Evolutionary conservation across 2,888 invertebrate genomes (phyloP).

Genomic region (Smittia sp.): DNA sequence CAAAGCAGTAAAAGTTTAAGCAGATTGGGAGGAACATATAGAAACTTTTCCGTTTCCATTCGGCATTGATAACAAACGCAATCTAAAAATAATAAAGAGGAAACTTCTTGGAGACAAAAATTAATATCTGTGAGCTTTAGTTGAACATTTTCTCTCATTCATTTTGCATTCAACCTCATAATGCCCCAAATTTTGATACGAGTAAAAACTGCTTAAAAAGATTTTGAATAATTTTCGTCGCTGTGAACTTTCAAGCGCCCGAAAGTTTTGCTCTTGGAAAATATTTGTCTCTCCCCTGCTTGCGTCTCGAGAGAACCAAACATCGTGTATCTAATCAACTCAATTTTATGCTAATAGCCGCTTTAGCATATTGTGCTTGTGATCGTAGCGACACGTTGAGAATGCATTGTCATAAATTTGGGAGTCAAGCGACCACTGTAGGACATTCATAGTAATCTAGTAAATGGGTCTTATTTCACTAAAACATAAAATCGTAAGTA

Average conservation of each 20-base stretch:
- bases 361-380: neutral
- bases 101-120: neutral
- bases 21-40: neutral
- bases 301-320: too few relatives aligned
- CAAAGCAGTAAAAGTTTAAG: neutral
- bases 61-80: constrained; percentile 2
- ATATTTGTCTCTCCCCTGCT: too few relatives aligned
- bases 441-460: neutral
- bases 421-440: neutral
- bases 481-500: constrained; percentile 34
- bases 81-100: neutral
- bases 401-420: neutral
- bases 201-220: neutral
- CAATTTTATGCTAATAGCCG: too few relatives aligned
- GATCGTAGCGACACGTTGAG: neutral
- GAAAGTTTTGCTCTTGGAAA: too few relatives aligned
- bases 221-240: neutral
- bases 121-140: neutral
- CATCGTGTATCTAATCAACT: too few relatives aligned
- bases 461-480: constrained; percentile 38
- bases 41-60: neutral
- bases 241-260: neutral
- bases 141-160: neutral
- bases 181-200: neutral
- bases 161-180: neutral